Conservation (phyloP, 2,797 vertebrate species). For the Miichthys miiuy region DNA sequence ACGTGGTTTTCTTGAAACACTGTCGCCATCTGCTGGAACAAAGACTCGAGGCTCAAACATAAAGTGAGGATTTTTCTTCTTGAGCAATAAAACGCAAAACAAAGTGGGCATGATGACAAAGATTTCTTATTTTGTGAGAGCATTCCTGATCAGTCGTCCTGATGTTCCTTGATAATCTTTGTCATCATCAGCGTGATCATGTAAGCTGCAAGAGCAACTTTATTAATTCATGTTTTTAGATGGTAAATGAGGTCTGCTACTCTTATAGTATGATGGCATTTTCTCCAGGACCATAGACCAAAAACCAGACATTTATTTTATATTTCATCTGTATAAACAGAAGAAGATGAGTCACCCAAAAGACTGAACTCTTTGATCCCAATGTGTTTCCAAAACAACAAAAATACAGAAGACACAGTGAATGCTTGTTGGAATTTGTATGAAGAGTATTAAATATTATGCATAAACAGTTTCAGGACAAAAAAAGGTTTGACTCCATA, state of each 20-base stretch:
- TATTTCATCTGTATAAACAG: not conserved
- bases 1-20: slow-evolving; percentile 17
- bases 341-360: not conserved
- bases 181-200: not conserved
- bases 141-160: not conserved
- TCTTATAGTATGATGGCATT: not conserved
- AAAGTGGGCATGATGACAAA: not conserved
- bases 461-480: not conserved
- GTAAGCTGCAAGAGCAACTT: not conserved
- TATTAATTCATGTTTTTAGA: not conserved
- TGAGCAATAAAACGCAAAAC: not conserved
- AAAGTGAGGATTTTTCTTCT: not conserved
- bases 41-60: not conserved
- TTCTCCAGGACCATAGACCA: not conserved
- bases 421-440: not conserved
- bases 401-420: not conserved
- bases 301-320: not conserved
- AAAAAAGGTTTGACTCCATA: not conserved
- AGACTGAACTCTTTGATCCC: not conserved
- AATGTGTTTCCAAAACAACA: not conserved
- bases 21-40: slow-evolving; percentile 76
- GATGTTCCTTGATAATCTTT: not conserved
- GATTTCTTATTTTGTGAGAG: not conserved
- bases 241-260: not conserved
- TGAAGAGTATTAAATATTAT: not conserved